Conservation (phyloP, 1,140 invertebrate genomes). For the Epicauta chinensis region DNA sequence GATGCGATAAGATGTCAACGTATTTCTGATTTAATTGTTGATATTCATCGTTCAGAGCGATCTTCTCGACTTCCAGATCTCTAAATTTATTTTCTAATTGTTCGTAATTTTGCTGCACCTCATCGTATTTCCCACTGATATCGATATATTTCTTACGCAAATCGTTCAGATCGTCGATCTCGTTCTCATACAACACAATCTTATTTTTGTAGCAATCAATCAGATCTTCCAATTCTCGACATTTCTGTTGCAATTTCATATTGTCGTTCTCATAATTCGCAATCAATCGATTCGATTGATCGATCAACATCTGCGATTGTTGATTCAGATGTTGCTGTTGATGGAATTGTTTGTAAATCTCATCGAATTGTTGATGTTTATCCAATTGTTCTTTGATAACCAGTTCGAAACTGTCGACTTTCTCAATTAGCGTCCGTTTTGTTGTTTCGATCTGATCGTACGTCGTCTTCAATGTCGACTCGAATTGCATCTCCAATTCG, state of each 20-base stretch:
- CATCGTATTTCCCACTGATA: slow-evolving; percentile 36
- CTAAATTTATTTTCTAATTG: slow-evolving; percentile 7
- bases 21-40: slow-evolving; percentile 45
- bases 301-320: slow-evolving; percentile 8
- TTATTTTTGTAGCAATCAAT: slow-evolving; percentile 28
- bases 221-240: slow-evolving; percentile 16
- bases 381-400: slow-evolving; percentile 3
- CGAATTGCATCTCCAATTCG: slow-evolving; percentile 37
- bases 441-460: slow-evolving; percentile 26
- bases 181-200: slow-evolving; percentile 15
- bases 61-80: slow-evolving; percentile 7
- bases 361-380: slow-evolving; percentile 18
- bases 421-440: slow-evolving; percentile 24
- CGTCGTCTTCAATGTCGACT: slow-evolving; percentile 28
- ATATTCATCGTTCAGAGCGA: slow-evolving; percentile 14
- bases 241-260: slow-evolving; percentile 9
- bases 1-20: slow-evolving; percentile 56
- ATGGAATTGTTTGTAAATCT: slow-evolving; percentile 21
- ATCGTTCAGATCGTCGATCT: slow-evolving; percentile 27
- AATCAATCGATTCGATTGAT: neutral
- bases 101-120: slow-evolving; percentile 32
- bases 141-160: slow-evolving; percentile 38
- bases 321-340: slow-evolving; percentile 25
- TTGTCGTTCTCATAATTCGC: too few species aligned
- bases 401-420: slow-evolving; percentile 20